These are phyloP conservation scores for Centruroides sculpturatus DNA, from an alignment of 1,140 invertebrate species.

Conservation along the genomic window DNA sequence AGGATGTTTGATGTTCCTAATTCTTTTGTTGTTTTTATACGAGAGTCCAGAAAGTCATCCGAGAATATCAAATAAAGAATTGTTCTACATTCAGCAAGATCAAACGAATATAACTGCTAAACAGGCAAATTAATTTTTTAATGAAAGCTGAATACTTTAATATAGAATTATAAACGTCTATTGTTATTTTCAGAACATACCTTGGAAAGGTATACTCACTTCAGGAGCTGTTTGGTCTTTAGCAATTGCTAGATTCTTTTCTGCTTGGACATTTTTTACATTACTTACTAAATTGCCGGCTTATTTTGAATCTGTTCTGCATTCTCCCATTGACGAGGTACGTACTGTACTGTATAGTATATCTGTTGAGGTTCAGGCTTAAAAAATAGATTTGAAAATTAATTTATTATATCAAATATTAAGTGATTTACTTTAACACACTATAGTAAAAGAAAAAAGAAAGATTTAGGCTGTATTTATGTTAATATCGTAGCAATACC, in stretches of 20 bases:
- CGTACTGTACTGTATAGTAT: too few species aligned
- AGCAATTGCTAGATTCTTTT: conserved; percentile 69
- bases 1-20: too few species aligned
- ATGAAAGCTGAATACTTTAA: background rate
- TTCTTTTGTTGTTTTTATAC: conserved; percentile 27
- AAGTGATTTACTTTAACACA: too few species aligned
- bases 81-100: conserved; percentile 58
- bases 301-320: conserved; percentile 44
- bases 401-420: too few species aligned
- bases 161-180: background rate
- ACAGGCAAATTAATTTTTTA: too few species aligned
- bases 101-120: too few species aligned
- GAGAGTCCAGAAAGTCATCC: conserved; percentile 74
- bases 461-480: too few species aligned
- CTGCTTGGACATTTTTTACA: conserved; percentile 89
- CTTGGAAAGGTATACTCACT: conserved; percentile 62
- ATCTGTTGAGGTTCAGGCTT: too few species aligned
- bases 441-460: too few species aligned
- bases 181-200: conserved; percentile 24
- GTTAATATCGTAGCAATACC: too few species aligned
- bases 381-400: too few species aligned
- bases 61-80: conserved; percentile 62
- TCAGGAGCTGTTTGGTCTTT: conserved; percentile 84
- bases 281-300: conserved; percentile 71
- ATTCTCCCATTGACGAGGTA: conserved; percentile 31